Percentiles rank a stretch among this genome's conserved stretches.
Evolutionary conservation across 2,888 invertebrate species (phyloP).

Genomic region (Sesia apiformis): DNA sequence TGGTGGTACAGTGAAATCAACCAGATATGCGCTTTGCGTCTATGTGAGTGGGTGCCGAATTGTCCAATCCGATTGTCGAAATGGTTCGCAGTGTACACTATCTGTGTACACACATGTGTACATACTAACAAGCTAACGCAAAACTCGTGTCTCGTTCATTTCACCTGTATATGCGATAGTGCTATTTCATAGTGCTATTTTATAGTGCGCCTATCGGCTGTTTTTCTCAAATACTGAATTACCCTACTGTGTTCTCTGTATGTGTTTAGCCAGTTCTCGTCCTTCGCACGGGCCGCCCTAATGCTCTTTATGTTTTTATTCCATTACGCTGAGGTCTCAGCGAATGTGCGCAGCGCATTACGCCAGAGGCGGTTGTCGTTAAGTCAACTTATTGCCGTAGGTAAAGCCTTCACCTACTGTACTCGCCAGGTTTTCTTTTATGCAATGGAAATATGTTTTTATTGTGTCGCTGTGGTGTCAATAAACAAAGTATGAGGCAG

Average conservation of each 20-base stretch:
- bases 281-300: constrained; percentile 24
- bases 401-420: constrained; percentile 19
- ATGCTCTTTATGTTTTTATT: constrained; percentile 62
- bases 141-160: too few relatives aligned
- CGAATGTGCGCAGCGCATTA: constrained; percentile 29
- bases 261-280: constrained; percentile 11
- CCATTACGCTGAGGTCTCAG: constrained; percentile 42
- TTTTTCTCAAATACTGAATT: too few relatives aligned
- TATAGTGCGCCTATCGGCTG: too few relatives aligned
- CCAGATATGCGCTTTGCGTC: too few relatives aligned
- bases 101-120: too few relatives aligned
- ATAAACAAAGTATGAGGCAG: not conserved
- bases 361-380: constrained; percentile 28
- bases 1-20: too few relatives aligned
- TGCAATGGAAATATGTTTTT: not conserved
- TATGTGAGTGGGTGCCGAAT: too few relatives aligned
- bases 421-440: not conserved
- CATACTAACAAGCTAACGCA: too few relatives aligned
- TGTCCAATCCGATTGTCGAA: too few relatives aligned
- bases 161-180: too few relatives aligned
- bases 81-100: too few relatives aligned
- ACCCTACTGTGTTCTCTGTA: not conserved
- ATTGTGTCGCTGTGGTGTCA: not conserved
- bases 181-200: too few relatives aligned
- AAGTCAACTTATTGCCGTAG: constrained; percentile 33